Percentiles rank a stretch among this genome's conserved stretches.
Conservation (phyloP, 2,888 invertebrate species). For the Ormyrus labotus region DNA sequence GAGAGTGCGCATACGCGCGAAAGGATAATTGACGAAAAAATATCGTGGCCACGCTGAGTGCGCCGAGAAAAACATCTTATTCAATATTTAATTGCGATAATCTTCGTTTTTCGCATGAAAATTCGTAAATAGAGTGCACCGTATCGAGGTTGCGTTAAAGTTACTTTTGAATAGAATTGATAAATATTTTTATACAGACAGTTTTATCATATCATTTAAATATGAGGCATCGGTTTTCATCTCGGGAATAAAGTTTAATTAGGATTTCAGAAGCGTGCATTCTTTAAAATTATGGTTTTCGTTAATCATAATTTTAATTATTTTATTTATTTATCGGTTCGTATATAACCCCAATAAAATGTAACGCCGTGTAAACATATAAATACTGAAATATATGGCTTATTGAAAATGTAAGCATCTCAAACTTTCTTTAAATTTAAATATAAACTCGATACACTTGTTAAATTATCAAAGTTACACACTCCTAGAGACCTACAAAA, state of each 20-base stretch:
- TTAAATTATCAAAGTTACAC: too few relatives aligned
- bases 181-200: constrained; percentile 5
- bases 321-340: too few relatives aligned
- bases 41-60: neutral
- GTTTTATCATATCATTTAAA: neutral
- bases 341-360: too few relatives aligned
- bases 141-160: neutral
- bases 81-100: constrained; percentile 34
- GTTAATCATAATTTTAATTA: too few relatives aligned
- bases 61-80: constrained; percentile 34
- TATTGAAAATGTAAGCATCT: too few relatives aligned
- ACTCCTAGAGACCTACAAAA: too few relatives aligned
- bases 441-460: too few relatives aligned
- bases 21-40: constrained; percentile 26
- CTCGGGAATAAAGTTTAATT: constrained; percentile 36
- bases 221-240: constrained; percentile 1
- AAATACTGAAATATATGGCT: too few relatives aligned
- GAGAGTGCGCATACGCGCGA: neutral
- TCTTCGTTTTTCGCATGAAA: neutral
- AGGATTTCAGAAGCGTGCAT: neutral
- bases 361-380: too few relatives aligned
- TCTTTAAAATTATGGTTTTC: neutral
- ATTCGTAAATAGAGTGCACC: neutral
- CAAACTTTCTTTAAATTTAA: too few relatives aligned
- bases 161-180: neutral